Base-by-base conservation (phyloP, 2,888 invertebrate genomes). In the Phlogophora meticulosa region DNA sequence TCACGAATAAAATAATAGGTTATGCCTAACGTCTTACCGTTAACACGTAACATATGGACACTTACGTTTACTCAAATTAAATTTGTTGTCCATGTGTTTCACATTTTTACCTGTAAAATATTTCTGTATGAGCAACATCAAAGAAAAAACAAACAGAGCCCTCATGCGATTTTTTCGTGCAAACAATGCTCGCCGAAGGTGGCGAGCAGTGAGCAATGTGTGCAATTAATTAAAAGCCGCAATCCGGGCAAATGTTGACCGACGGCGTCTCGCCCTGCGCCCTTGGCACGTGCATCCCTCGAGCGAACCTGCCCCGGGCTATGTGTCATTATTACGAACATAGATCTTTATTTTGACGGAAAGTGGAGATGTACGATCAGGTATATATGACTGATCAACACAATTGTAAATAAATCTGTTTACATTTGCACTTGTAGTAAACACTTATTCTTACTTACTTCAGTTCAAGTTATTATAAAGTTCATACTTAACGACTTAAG, bases 151-250 rank as follows among this genome's bases (percentile, higher is more conserved):
- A 42, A 60, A 60, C 60, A 67, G 36, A 51, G 51, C 48, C 49
- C 51, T 46, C 56, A 38, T 56, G 17, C 43, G 66, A 65, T 72
- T 72, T 78, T 75, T 68, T 76, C 32, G 56, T 53, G 55, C 56
- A 73, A 82, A 82, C 62, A 82, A 52, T 63, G 48, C 40, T 62
- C 15, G 49, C 32, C 20, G 11, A 62, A 68, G 73, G 78, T 74
- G 77, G 79, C 73, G 63, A 73, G 74, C 67, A 72, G 78, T 82
- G 81, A 80, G 82, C 73, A 78, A 80, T 82, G 84, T 83, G 78
- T 86, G 83, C 80, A 79, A 88, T 88, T 88, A 88, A 88, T 88
- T 88, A 88, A 83, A 80, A 72, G 74, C 86, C 84, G 73, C 86
- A 85, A 85, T 83, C 83, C 73, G 73, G 69, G 82, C 76, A 85